Conservation (phyloP, 2,113 vertebrate species). For the Gallinago jamesoni region DNA sequence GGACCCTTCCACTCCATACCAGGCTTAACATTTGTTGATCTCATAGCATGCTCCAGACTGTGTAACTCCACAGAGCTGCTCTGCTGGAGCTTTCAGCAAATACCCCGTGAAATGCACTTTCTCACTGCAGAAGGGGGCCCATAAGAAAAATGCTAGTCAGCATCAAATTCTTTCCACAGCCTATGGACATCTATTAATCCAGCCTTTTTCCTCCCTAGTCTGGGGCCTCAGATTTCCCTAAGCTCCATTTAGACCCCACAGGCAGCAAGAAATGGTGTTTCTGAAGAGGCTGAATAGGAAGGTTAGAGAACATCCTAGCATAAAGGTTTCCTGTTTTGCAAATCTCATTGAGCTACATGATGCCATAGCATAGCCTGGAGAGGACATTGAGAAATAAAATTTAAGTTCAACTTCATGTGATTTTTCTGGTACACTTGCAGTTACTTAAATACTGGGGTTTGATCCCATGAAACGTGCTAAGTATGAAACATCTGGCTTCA, state of each 20-base stretch:
- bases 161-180: slow-evolving; percentile 46
- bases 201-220: not conserved
- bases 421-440: not conserved
- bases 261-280: not conserved
- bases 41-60: not conserved
- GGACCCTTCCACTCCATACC: not conserved
- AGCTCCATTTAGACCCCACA: not conserved
- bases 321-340: not conserved
- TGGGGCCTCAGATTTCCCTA: not conserved
- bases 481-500: not conserved
- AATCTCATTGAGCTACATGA: not conserved
- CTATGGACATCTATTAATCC: slow-evolving; percentile 12
- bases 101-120: slow-evolving; percentile 32
- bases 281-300: not conserved
- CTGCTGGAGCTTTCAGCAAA: slow-evolving; percentile 23
- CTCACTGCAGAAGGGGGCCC: slow-evolving; percentile 17
- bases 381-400: not conserved
- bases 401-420: not conserved
- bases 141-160: slow-evolving; percentile 25
- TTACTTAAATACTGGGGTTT: not conserved
- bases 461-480: not conserved
- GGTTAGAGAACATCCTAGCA: not conserved
- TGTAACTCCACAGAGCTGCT: not conserved
- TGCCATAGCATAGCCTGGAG: not conserved
- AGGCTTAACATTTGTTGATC: not conserved